Percentiles rank a stretch among this genome's conserved stretches.
phyloP scores from a whole-genome alignment of 2,797 vertebrate species.

The Amblyraja radiata region DNA sequence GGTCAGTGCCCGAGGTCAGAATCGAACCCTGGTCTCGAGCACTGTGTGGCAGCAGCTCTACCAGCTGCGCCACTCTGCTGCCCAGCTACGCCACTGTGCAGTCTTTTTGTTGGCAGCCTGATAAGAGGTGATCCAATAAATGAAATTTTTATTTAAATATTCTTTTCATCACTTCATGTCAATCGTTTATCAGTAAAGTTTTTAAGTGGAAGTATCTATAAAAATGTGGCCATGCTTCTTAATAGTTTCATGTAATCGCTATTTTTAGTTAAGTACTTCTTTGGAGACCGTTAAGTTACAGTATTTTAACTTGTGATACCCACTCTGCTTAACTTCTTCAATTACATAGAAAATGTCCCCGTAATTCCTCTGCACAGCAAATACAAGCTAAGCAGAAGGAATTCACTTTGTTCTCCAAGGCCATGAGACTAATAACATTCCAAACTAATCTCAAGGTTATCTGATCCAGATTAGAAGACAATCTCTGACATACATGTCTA shows the following conservation, averaged over 20 bases:
- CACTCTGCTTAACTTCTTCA: neutral
- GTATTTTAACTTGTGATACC: neutral
- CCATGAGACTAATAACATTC: neutral
- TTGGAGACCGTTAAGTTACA: neutral
- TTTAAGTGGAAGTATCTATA: neutral
- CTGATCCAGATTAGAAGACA: neutral
- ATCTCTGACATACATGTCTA: neutral
- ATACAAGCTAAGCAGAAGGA: neutral
- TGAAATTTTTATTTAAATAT: neutral
- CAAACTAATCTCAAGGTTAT: constrained; percentile 11
- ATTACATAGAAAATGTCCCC: neutral
- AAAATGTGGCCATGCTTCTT: neutral
- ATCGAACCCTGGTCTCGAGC: too few relatives aligned
- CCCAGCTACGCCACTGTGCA: too few relatives aligned
- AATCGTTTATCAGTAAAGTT: neutral
- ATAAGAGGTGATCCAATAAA: neutral
- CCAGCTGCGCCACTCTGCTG: too few relatives aligned
- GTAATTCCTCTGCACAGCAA: neutral
- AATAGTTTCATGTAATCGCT: neutral
- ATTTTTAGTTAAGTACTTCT: too few relatives aligned
- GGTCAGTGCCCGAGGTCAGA: too few relatives aligned
- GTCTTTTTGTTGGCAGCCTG: neutral
- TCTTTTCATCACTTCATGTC: neutral
- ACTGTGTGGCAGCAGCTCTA: too few relatives aligned
- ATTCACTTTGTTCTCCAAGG: neutral